Conservation (phyloP, 2,888 invertebrate species). For the Drosophila aldrichi region DNA sequence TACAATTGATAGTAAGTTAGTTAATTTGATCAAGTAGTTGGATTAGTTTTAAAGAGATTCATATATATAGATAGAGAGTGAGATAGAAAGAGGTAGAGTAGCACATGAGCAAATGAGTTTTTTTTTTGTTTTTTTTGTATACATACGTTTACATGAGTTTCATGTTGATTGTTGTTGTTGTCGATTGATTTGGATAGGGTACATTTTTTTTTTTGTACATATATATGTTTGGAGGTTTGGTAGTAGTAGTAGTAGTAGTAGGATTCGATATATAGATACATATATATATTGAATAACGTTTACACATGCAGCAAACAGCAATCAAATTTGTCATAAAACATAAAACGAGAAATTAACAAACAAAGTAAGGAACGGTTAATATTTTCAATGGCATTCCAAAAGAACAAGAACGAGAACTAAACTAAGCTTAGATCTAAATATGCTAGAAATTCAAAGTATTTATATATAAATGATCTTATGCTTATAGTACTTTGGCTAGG, state of each 20-base stretch:
- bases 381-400: slow-evolving; percentile 56
- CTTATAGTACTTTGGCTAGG: neutral
- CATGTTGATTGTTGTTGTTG: slow-evolving; percentile 60
- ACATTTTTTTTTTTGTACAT: neutral
- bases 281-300: slow-evolving; percentile 44
- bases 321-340: slow-evolving; percentile 64
- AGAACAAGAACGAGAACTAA: slow-evolving; percentile 29
- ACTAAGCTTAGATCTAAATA: slow-evolving; percentile 41
- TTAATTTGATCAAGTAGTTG: slow-evolving; percentile 4
- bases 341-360: slow-evolving; percentile 62
- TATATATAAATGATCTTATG: slow-evolving; percentile 12
- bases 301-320: slow-evolving; percentile 67
- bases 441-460: slow-evolving; percentile 29
- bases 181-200: slow-evolving; percentile 53
- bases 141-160: slow-evolving; percentile 82
- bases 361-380: slow-evolving; percentile 54
- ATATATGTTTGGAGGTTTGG: slow-evolving; percentile 24
- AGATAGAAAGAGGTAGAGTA: slow-evolving; percentile 18
- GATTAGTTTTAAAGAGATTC: slow-evolving; percentile 4
- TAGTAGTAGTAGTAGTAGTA: slow-evolving; percentile 38
- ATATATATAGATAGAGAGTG: slow-evolving; percentile 13
- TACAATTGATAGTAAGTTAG: slow-evolving; percentile 9
- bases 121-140: slow-evolving; percentile 51
- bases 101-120: slow-evolving; percentile 12
- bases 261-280: slow-evolving; percentile 35